Evolutionary conservation across 2,113 vertebrate species (phyloP).

Genomic region (Vidua chalybeata): DNA sequence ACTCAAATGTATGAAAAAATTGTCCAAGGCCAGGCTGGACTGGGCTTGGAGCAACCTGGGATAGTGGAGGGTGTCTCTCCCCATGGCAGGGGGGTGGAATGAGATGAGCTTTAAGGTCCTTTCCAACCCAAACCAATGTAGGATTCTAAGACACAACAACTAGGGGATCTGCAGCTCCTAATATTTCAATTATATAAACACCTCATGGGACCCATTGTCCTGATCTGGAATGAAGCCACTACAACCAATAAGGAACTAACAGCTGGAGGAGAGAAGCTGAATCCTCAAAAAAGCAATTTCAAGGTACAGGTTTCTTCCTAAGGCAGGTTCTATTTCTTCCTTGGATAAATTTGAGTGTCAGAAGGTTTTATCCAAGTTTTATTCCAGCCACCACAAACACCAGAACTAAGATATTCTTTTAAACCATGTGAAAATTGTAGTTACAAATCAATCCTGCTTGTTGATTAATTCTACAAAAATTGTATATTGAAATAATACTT

Average conservation of each 20-base stretch:
- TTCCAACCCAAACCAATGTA: not conserved
- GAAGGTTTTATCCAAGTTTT: not conserved
- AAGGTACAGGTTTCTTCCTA: slow-evolving; percentile 16
- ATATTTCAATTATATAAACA: not conserved
- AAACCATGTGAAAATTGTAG: not conserved
- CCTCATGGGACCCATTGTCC: not conserved
- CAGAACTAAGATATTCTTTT: not conserved
- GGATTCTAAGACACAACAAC: not conserved
- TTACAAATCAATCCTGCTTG: not conserved
- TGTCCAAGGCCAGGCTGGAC: not conserved
- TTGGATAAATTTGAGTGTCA: not conserved
- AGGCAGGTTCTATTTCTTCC: slow-evolving; percentile 47
- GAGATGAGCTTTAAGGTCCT: not conserved
- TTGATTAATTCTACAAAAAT: not conserved
- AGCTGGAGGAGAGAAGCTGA: not conserved
- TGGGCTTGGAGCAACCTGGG: not conserved
- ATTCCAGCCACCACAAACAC: not conserved
- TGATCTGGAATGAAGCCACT: not conserved
- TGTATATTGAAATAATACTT: not conserved
- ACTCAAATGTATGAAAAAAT: not conserved
- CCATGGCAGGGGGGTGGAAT: not conserved
- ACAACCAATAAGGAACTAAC: not conserved
- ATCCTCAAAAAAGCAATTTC: not conserved
- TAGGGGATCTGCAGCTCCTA: not conserved
- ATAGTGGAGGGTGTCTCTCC: not conserved